Conservation (phyloP, 2,888 invertebrate species). For the Heliconius aoede region DNA sequence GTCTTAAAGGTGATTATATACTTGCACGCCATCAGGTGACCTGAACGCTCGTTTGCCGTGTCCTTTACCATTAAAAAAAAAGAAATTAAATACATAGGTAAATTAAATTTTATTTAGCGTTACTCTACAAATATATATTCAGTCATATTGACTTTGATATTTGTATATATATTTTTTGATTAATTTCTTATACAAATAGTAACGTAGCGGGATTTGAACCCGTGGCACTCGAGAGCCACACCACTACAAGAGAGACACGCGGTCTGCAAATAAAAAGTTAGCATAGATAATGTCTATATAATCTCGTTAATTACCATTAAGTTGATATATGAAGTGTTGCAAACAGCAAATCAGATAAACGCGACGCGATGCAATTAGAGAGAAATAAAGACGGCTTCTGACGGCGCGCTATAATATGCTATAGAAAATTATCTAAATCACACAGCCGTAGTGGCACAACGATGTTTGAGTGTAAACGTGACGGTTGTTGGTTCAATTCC, state of each 20-base stretch:
- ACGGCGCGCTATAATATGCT: not conserved
- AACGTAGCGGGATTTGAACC: not conserved
- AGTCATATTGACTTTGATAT: too few species aligned
- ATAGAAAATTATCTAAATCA: not conserved
- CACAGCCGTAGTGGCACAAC: too few species aligned
- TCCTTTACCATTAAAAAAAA: too few species aligned
- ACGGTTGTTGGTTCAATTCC: too few species aligned
- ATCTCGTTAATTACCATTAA: not conserved
- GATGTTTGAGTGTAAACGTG: not conserved
- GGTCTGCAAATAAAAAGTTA: not conserved
- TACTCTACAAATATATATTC: too few species aligned
- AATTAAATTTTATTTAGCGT: not conserved
- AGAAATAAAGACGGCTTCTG: constrained; percentile 3
- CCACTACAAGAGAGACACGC: not conserved
- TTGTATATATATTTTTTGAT: too few species aligned
- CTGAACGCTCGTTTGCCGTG: too few species aligned
- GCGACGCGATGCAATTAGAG: constrained; percentile 22
- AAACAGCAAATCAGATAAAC: constrained; percentile 22
- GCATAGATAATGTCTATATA: not conserved
- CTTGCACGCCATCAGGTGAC: too few species aligned
- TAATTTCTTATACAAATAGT: too few species aligned
- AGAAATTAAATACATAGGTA: too few species aligned
- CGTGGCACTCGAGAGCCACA: not conserved
- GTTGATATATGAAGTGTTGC: constrained; percentile 21
- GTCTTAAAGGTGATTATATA: not conserved